A percentile compares a stretch with the other conserved stretches of the same genome.
These are phyloP conservation scores for Heteromormyrus szaboi DNA, from an alignment of 2,797 vertebrate genomes.

Conservation along the genomic window DNA sequence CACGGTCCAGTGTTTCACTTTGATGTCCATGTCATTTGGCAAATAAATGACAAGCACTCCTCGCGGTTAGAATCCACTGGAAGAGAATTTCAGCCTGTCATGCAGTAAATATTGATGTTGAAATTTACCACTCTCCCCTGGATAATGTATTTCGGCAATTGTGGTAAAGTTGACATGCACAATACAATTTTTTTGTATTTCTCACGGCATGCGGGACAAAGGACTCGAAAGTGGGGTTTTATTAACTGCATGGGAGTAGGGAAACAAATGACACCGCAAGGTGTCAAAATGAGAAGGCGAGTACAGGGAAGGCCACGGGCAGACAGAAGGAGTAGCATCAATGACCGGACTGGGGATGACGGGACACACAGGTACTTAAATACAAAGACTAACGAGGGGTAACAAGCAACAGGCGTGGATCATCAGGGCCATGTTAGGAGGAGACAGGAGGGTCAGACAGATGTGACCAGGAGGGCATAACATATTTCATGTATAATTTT, in stretches of 20 bases:
- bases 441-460: not conserved
- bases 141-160: not conserved
- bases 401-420: not conserved
- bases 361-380: not conserved
- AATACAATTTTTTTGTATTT: not conserved
- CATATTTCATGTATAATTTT: not conserved
- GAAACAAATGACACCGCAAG: not conserved
- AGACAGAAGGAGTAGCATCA: not conserved
- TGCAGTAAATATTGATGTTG: not conserved
- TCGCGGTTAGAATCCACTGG: slow-evolving; percentile 2
- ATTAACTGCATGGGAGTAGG: not conserved
- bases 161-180: not conserved
- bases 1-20: slow-evolving; percentile 16
- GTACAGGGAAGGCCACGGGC: not conserved
- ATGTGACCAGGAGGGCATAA: not conserved
- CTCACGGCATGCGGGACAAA: not conserved
- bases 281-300: not conserved
- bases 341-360: not conserved
- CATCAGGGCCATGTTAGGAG: not conserved
- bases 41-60: slow-evolving; percentile 11
- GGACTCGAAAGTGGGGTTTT: not conserved
- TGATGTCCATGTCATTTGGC: slow-evolving; percentile 19
- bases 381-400: not conserved
- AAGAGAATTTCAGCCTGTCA: slow-evolving; percentile 9
- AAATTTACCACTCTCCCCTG: not conserved